Base-by-base conservation (phyloP, 2,113 vertebrate species). In the Marmota monax region DNA sequence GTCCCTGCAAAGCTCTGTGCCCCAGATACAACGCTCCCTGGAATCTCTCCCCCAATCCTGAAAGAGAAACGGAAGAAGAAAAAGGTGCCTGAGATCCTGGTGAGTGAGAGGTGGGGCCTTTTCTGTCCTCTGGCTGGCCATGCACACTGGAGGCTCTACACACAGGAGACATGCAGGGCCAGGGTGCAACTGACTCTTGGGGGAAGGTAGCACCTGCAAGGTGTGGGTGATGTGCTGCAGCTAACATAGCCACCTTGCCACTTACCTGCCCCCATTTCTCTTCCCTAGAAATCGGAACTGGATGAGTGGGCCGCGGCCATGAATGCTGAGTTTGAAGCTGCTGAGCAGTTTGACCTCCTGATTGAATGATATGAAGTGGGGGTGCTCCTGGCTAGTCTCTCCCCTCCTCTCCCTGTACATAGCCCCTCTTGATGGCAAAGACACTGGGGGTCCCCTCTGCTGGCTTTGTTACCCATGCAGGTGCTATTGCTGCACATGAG, bases 311-410 rank as follows among this genome's bases (percentile, higher is more conserved):
- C 99, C 0, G 98, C 99, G 0, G 85, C 98, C 97, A 99, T 99
- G 99, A 99, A 99, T 90, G 99, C 99, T 0, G 99, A 99, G 97
- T 99, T 99, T 96, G 99, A 99, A 69, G 99, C 99, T 96, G 99
- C 99, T 0, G 99, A 99, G 96, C 97, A 95, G 82, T 99, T 99
- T 90, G 98, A 99, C 85, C 96, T 99, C 93, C 85, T 99, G 25
- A 99, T 99, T 98, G 99, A 99, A 98, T 99, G 96, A 99, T 76
- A 92, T 88, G 77, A 58, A n/a, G 27, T 51, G 73, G 86, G 95
- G 86, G 53, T 79, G 27, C 27, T 23, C 42, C 72, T 76, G 77
- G 42, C 87, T 82, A 88, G 61, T 42, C 13, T 20, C 37, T 25
- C 20, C 86, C 16, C 22, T 67, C 18, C 23, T 58, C 58, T 84